Conservation (phyloP, 2,888 invertebrate genomes). For the Leptura quadrifasciata region DNA sequence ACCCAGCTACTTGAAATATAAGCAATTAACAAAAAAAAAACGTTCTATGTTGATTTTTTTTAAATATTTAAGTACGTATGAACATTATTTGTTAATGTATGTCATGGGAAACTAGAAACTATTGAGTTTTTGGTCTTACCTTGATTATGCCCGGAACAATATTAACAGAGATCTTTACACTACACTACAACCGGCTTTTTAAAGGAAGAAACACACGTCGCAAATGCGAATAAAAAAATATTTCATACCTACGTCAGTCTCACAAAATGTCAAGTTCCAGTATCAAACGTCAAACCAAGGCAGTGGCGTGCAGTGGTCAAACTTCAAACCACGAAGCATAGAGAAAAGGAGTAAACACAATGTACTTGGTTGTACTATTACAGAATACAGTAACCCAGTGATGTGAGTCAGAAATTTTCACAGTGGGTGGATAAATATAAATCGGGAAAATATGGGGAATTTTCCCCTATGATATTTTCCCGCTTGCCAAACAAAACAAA, state of each 20-base stretch:
- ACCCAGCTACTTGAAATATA: no score
- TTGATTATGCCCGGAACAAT: background rate
- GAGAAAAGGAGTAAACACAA: no score
- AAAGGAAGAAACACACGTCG: background rate
- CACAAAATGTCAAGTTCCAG: no score
- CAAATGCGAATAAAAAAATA: background rate
- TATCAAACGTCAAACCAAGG: background rate
- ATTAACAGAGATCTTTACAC: conserved; percentile 1
- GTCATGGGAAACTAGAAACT: background rate
- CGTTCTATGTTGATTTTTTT: background rate
- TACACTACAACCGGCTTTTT: conserved; percentile 5
- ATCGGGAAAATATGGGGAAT: no score
- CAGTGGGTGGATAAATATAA: no score
- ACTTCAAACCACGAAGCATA: background rate
- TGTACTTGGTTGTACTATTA: no score
- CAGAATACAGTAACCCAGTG: no score
- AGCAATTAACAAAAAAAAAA: no score
- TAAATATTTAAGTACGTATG: background rate
- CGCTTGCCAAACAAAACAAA: no score
- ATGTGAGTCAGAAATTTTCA: no score
- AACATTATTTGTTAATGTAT: background rate
- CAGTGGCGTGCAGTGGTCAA: background rate
- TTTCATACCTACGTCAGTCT: background rate
- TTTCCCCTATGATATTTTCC: no score
- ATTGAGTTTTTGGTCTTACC: background rate